Evolutionary conservation across 2,888 invertebrate genomes (phyloP), one percentile per base, ranked within the genome.

Genomic region (Ceramica pisi): DNA sequence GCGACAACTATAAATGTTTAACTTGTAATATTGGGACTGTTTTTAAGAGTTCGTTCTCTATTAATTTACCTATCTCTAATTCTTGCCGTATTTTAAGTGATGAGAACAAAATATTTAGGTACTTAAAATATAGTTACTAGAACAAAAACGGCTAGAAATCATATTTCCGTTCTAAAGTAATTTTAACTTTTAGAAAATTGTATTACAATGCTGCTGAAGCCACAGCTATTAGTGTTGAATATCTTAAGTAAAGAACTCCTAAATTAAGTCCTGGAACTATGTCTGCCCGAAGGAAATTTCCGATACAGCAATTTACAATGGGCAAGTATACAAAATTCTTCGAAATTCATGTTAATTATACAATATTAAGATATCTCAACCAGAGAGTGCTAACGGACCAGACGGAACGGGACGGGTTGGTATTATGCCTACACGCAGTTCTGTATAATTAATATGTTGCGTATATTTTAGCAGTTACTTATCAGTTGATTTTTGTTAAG

Each of bases 241-340:
- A 77, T 72, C 35, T 48, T 55, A 51, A 67, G 51, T 67, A 56
- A 72, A 63, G 63, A 77, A 67, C 74, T 67, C 38, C 16, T 50
- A 64, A 77, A 77, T 77, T 79, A 79, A 77, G 51, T 73, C 71
- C 44, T 21, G 35, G 14, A 67, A 72, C 73, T 78, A 77, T 77
- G 78, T 67, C 35, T 46, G 16, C 3, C 23, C 31, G 55, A 41
- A 60, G 53, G 41, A 76, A 61, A 16, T 61, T 76, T 23, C 7
- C 46, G 35, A 51, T 38, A 64, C 50, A 64, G 59, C 63, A 71
- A 71, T 71, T 76, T 48, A 64, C 64, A 71, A 61, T 60, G 19
- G 26, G 16, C 19, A 53, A 75, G 61, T 59, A 46, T 23, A 57
- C 38, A 21, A 41, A 50, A 68, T 69, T 51, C 26, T 76, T 76